Evolutionary conservation across 2,113 vertebrate species (phyloP), one percentile per base, ranked within the genome.

Genomic region (Erpornis zantholeuca): DNA sequence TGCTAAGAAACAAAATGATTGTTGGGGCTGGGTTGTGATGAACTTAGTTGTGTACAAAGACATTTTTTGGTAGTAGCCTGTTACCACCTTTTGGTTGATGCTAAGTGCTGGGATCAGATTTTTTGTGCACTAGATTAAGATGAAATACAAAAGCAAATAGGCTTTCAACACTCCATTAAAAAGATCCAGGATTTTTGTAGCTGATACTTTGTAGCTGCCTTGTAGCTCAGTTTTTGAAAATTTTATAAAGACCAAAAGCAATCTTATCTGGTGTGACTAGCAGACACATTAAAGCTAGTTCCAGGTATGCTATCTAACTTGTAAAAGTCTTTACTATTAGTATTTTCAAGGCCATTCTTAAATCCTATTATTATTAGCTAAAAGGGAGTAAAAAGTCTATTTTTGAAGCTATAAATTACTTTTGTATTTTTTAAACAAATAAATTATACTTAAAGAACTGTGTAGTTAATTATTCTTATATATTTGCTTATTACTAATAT

Each of bases 391-490:
- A 36, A 20, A 42, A 52, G 23, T 85, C 59, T 96, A 63, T 86
- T 94, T 94, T 81, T 96, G 22, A 94, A 83, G 38, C 25, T 60
- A 50, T 53, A 12, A 79, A 76, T 73, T 77, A 83, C 54, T 91
- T 92, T 75, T 80, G 36, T 88, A 64, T 68, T 93, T 96, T 86
- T 68, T 10, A 88, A 93, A 85, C 10, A 92, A 88, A 91, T 71
- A 92, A 86, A 88, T 64, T 75, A 12, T 42, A 86, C 83, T 81
- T 72, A 25, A 90, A 89, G 4, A 66, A 93, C 80, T 52, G 3
- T 78, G 19, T 44, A 69, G 44, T 61, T 90, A 80, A 49, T 85
- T 76, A 45, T 82, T 76, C 31, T 61, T 86, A 78, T 28, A 20
- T 72, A 73, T 82, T 81, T 90, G 29, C 36, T 93, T 54, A 59